These are phyloP conservation scores for Ibidorhyncha struthersii DNA, from an alignment of 2,113 vertebrate species.

Conservation along the genomic window DNA sequence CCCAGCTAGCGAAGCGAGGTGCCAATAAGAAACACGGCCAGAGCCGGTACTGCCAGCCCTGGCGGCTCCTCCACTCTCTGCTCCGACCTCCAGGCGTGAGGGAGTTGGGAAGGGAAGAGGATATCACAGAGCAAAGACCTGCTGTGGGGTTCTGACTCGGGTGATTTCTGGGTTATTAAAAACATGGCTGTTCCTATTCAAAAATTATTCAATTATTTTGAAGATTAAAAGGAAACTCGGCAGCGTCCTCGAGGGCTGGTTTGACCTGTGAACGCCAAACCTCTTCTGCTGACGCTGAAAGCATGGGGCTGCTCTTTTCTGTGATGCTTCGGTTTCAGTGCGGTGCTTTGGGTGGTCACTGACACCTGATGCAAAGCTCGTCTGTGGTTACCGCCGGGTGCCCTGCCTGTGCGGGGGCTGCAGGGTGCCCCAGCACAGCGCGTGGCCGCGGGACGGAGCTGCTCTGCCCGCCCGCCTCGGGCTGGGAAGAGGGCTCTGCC, in stretches of 20 bases:
- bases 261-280: too few relatives aligned
- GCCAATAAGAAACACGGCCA: not conserved
- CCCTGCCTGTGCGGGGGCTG: too few relatives aligned
- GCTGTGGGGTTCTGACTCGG: not conserved
- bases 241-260: not conserved
- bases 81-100: not conserved
- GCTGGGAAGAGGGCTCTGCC: too few relatives aligned
- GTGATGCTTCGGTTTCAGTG: too few relatives aligned
- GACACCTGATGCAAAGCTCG: too few relatives aligned
- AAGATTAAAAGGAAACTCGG: not conserved
- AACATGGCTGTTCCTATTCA: not conserved
- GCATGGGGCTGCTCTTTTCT: too few relatives aligned
- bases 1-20: not conserved
- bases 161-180: not conserved
- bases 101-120: not conserved
- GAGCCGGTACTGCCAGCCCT: not conserved
- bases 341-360: too few relatives aligned
- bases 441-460: too few relatives aligned
- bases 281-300: too few relatives aligned
- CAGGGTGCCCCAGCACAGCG: too few relatives aligned
- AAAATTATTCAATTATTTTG: not conserved
- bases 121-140: not conserved
- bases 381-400: too few relatives aligned
- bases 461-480: too few relatives aligned
- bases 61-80: accelerated